Evolutionary conservation across 92 coral and sea anemone species (phyloP).

Genomic region (Muricea muricata): DNA sequence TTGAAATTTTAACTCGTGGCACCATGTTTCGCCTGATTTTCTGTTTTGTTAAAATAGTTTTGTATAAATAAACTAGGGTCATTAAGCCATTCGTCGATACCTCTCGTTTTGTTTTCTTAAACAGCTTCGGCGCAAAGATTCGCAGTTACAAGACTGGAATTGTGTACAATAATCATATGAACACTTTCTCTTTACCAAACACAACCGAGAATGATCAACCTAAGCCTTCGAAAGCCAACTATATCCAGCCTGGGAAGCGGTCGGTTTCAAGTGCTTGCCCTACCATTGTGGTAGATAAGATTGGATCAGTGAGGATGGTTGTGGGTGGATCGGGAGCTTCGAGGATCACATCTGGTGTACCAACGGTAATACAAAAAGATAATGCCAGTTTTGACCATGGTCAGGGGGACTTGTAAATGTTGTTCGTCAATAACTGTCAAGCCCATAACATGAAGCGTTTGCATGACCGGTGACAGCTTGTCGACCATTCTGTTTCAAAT

Average conservation of each 20-base stretch:
- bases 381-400: no score
- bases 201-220: constrained; percentile 20
- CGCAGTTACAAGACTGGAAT: constrained; percentile 54
- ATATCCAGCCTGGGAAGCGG: constrained; percentile 54
- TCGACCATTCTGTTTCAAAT: no score
- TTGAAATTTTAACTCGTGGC: no score
- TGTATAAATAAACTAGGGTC: no score
- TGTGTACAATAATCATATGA: constrained; percentile 58
- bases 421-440: neutral
- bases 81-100: no score
- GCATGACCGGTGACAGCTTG: no score
- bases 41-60: no score
- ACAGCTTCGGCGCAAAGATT: constrained; percentile 53
- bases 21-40: no score
- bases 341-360: constrained; percentile 42
- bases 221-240: constrained; percentile 36
- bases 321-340: constrained; percentile 62
- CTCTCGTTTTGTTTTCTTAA: no score
- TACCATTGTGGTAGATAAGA: constrained; percentile 17
- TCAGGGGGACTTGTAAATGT: no score
- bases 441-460: no score
- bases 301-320: constrained; percentile 41
- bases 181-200: constrained; percentile 36
- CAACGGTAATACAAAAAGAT: no score
- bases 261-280: constrained; percentile 55